These are phyloP conservation scores for Neoscelio sp. DNA, from an alignment of 2,888 invertebrate genomes.

Conservation along the genomic window DNA sequence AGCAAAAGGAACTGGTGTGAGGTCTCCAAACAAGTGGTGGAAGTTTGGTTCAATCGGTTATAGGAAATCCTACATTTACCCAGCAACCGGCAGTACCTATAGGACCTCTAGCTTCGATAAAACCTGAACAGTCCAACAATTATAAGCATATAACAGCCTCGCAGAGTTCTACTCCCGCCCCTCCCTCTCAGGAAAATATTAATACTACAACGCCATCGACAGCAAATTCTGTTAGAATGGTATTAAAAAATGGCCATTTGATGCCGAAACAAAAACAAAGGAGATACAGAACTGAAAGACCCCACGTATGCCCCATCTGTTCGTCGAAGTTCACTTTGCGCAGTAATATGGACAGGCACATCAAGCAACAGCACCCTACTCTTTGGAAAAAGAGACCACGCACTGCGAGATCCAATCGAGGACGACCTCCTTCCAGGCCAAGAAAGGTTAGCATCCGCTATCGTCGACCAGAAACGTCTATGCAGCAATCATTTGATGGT, in stretches of 20 bases:
- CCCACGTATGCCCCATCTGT: constrained; percentile 96
- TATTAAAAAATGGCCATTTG: constrained; percentile 94
- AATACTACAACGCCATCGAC: constrained; percentile 82
- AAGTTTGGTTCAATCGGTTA: constrained; percentile 84
- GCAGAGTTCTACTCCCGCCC: constrained; percentile 51
- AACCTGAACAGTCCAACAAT: constrained; percentile 64
- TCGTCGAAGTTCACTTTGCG: constrained; percentile 94
- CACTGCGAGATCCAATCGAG: constrained; percentile 84
- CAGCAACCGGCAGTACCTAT: constrained; percentile 43
- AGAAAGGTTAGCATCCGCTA: constrained; percentile 54
- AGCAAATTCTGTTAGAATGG: constrained; percentile 91
- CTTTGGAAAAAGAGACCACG: constrained; percentile 93
- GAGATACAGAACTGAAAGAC: constrained; percentile 94
- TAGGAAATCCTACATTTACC: constrained; percentile 70
- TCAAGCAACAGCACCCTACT: constrained; percentile 97
- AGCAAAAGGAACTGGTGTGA: constrained; percentile 87
- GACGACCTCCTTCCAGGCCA: constrained; percentile 82
- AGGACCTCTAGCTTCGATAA: constrained; percentile 11
- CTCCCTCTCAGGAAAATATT: constrained; percentile 71
- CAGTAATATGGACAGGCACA: constrained; percentile 98
- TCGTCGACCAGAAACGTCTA: constrained; percentile 42
- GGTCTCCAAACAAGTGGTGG: constrained; percentile 89
- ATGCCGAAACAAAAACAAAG: constrained; percentile 97
- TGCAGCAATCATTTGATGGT: constrained; percentile 70
- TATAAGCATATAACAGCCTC: constrained; percentile 67